Evolutionary conservation across 2,113 vertebrate species (phyloP), one percentile per base, ranked within the genome.

Genomic region (Lophura nycthemera): DNA sequence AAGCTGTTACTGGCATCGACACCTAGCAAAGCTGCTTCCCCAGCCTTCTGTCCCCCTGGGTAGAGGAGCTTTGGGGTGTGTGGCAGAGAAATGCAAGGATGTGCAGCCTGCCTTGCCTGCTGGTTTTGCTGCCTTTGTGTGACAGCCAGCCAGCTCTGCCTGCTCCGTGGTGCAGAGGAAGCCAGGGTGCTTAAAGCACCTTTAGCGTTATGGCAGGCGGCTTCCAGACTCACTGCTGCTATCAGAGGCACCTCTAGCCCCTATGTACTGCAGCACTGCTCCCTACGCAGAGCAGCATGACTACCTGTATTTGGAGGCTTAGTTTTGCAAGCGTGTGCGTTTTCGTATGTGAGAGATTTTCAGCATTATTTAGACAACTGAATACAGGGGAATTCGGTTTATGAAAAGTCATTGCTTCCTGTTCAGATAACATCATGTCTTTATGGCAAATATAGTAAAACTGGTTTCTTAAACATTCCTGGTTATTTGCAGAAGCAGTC

Each of bases 241-340:
- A 3, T 45, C 0, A 1, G 8, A 63, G 43, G 22, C 1, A 4
- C 34, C 65, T 82, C 63, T 29, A 34, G 20, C 67, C 63, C 29
- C 43, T 12, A 7, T 10, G 30, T 32, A 32, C 18, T 32, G 30
- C 54, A 57, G 54, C 54, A 32, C 6, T 38, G 71, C 42, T 9
- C 52, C 13, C 74, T 75, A 4, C 0, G 5, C 7, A 8, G 70
- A 12, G 5, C 0, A 0, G 8, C 5, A 5, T 30, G 34, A 57
- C 7, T 1, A 0, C 30, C 1, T 0, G 8, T 20, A 14, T 36
- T 10, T 30, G 59, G 54, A 59, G 22, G 52, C 4, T 25, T 21
- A 38, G 12, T 72, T 84, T 50, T 84, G 30, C 0, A 1, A 6
- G 0, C 0, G 24, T 25, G 43, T 40, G 83, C 66, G 2, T 63